These are phyloP conservation scores for Cheilosia impressa DNA, from an alignment of 2,888 invertebrate genomes.

Conservation along the genomic window DNA sequence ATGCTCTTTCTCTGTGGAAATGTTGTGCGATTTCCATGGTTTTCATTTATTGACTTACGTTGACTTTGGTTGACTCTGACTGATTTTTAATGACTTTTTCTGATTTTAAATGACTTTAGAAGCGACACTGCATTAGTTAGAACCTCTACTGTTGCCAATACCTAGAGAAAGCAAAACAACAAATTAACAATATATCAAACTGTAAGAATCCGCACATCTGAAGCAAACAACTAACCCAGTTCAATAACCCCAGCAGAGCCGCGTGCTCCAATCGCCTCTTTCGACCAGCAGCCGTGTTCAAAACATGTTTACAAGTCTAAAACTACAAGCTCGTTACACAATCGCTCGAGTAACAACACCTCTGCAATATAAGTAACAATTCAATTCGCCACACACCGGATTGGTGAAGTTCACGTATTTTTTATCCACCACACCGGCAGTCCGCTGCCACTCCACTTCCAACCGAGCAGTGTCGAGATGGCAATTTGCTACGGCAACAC, in stretches of 20 bases:
- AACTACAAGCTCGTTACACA: conserved; percentile 41
- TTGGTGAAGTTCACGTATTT: conserved; percentile 63
- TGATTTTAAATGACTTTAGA: too few relatives aligned
- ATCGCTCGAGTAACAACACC: conserved; percentile 40
- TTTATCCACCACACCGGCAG: conserved; percentile 9
- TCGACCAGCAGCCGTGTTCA: neutral
- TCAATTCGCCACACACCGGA: conserved; percentile 60
- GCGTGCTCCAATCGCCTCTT: neutral
- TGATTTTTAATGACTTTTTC: too few relatives aligned
- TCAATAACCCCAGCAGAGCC: neutral
- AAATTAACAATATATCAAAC: too few relatives aligned
- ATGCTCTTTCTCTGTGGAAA: too few relatives aligned
- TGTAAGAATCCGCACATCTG: too few relatives aligned
- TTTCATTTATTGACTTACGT: too few relatives aligned
- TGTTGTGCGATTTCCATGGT: too few relatives aligned
- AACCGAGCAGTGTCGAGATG: conserved; percentile 56
- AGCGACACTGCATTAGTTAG: too few relatives aligned
- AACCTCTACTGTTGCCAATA: too few relatives aligned
- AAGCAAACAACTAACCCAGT: neutral
- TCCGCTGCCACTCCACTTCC: neutral
- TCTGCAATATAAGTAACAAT: conserved; percentile 48
- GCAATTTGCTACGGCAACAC: conserved; percentile 67
- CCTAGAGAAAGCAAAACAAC: too few relatives aligned
- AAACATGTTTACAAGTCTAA: conserved; percentile 57
- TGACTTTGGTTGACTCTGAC: too few relatives aligned